These are phyloP conservation scores for Diorhabda carinulata DNA, from an alignment of 1,140 invertebrate species.

Conservation along the genomic window DNA sequence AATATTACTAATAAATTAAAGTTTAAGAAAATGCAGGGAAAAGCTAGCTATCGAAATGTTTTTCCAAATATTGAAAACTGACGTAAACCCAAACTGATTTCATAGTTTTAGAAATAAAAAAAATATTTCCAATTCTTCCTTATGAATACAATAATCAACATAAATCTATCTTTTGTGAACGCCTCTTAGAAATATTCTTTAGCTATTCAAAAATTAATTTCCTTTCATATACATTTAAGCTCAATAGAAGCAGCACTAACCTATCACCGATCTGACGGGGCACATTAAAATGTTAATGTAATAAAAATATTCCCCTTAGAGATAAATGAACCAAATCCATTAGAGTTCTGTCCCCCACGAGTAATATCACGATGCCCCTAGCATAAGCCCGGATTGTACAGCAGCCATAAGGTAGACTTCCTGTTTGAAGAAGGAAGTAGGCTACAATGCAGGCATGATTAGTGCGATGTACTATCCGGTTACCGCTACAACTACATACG, in stretches of 20 bases:
- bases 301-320: not conserved
- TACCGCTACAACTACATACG: not conserved
- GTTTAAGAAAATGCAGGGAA: no score
- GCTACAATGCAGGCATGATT: not conserved
- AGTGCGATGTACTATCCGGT: not conserved
- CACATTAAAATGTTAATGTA: not conserved
- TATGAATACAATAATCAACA: no score
- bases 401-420: not conserved
- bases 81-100: no score
- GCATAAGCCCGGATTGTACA: not conserved
- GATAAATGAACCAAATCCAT: not conserved
- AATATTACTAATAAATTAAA: no score
- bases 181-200: no score
- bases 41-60: no score
- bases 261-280: not conserved
- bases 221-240: not conserved
- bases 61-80: no score
- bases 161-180: no score
- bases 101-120: no score
- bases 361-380: not conserved
- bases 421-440: slow-evolving; percentile 1
- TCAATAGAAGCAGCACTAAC: not conserved
- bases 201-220: no score
- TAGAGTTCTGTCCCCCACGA: slow-evolving; percentile 1
- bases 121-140: no score